These are phyloP conservation scores for Gobio occitaniae DNA, from an alignment of 2,797 vertebrate species.

Conservation along the genomic window DNA sequence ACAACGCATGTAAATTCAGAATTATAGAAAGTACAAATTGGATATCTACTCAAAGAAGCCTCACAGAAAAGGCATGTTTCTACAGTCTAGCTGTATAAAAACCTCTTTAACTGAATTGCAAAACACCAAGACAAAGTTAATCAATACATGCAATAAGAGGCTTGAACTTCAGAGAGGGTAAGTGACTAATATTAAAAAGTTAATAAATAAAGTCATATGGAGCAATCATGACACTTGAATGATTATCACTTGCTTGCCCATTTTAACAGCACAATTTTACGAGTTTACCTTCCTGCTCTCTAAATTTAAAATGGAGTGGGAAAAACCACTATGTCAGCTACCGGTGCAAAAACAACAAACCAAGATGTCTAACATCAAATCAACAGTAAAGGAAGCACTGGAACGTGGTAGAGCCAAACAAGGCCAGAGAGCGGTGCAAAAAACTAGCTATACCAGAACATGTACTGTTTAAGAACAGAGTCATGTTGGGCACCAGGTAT, in stretches of 20 bases:
- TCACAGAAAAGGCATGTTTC: neutral
- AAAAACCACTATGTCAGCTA: neutral
- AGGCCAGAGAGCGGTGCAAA: too few species aligned
- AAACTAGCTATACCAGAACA: neutral
- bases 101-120: neutral
- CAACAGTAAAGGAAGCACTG: neutral
- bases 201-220: neutral
- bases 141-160: neutral
- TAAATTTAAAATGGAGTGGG: neutral
- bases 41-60: neutral
- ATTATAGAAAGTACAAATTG: neutral
- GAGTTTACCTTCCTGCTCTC: neutral
- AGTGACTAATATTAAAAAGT: neutral
- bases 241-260: neutral
- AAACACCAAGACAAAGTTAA: neutral
- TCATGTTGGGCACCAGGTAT: neutral
- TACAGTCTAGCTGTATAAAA: neutral
- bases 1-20: neutral
- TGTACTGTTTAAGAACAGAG: neutral
- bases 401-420: neutral
- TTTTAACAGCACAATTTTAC: neutral
- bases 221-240: neutral
- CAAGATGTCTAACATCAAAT: neutral
- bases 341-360: neutral
- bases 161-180: neutral